Evolutionary conservation across 2,888 invertebrate genomes (phyloP).

Genomic region (Cataglyphis albicans): DNA sequence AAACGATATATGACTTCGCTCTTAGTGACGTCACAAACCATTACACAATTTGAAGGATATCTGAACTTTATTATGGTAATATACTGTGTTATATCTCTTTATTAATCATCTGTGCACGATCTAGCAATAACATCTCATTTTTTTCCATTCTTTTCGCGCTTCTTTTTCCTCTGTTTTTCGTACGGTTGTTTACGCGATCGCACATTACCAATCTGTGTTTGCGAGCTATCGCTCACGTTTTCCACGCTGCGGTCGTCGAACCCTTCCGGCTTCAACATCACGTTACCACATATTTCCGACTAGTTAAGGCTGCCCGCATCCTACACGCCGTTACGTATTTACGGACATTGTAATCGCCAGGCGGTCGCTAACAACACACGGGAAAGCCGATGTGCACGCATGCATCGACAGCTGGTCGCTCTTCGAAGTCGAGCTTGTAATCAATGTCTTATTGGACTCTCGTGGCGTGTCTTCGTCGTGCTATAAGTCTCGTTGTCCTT

Average conservation of each 20-base stretch:
- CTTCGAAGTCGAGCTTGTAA: conserved; percentile 66
- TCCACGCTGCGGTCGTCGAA: conserved; percentile 76
- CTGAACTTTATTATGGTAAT: neutral
- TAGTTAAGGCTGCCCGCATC: conserved; percentile 73
- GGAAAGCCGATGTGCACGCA: conserved; percentile 61
- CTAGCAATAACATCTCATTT: neutral
- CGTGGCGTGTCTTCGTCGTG: conserved; percentile 64
- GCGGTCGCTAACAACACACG: conserved; percentile 55
- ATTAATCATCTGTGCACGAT: neutral
- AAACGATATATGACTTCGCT: neutral
- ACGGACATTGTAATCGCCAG: conserved; percentile 73
- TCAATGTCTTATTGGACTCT: conserved; percentile 73
- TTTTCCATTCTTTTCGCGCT: neutral
- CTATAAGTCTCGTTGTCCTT: conserved; percentile 71
- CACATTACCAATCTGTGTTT: conserved; percentile 61
- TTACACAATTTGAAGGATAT: conserved; percentile 8
- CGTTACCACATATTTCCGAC: conserved; percentile 75
- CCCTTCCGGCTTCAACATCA: conserved; percentile 63
- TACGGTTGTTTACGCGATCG: conserved; percentile 55
- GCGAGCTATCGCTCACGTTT: conserved; percentile 81
- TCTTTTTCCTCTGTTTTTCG: neutral
- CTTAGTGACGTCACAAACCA: neutral
- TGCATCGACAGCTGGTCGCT: conserved; percentile 67
- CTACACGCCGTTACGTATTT: conserved; percentile 63
- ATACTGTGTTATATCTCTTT: neutral